Base-by-base conservation (phyloP, 2,888 invertebrate species). In the Pycnomerus fuliginosus region DNA sequence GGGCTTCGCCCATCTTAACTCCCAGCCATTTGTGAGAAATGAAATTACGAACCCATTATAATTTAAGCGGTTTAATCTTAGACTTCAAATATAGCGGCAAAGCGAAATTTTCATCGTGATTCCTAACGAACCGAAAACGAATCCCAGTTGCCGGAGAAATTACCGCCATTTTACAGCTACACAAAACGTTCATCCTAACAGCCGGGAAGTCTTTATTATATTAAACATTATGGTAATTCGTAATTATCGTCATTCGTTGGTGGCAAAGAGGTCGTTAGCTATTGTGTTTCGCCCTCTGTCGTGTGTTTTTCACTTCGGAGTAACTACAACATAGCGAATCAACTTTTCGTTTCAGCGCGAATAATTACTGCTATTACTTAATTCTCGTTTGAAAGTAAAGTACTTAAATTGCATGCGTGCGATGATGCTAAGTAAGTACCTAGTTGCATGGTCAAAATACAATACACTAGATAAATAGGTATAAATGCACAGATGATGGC, bases 191-290 rank as follows among this genome's bases (percentile, higher is more conserved):
- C 54, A 52, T 53, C 53, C 55, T 49, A 51, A 57, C 59, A 56
- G 59, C 57, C 56, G 56, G 59, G 55, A 59, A 60, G 57, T 60
- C 62, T 64, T 65, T 64, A 63, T 65, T 58, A 60, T 65, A 65
- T 66, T 64, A 66, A 65, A 65, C 59, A 65, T 65, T 65, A 65
- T 66, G 67, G 65, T 65, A 64, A 65, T 67, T 58, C 64, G 60
- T 59, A 58, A 65, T 64, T 65, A 61, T 61, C 59, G 57, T 57
- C 60, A 57, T 61, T 63, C 48, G 56, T 44, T 45, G 42, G 42
- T 14, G 28, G 34, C 49, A 52, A 55, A 53, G 55, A 48, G 46
- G 51, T 53, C 54, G 50, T 54, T 53, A 46, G 25, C 15, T 42
- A 46, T 46, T 46, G 46, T 46, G 41, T 36, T 5, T 8, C n/a